A percentile compares a stretch with the other conserved stretches of the same genome.
phyloP scores from a whole-genome alignment of 2,797 vertebrate species.

The Molossus alvarezi region DNA sequence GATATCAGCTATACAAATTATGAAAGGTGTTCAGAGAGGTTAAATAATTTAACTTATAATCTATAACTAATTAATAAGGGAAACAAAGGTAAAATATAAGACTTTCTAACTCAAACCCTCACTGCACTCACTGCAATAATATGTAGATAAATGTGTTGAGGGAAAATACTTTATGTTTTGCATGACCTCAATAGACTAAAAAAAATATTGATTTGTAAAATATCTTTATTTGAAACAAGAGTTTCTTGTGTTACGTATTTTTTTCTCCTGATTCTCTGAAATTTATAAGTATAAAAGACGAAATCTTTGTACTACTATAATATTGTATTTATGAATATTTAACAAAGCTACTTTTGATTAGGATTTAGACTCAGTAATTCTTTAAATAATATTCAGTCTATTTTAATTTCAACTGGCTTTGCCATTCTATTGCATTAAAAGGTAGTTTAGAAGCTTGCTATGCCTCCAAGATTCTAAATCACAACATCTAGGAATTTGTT shows the following conservation, averaged over 20 bases:
- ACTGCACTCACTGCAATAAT: slow-evolving; percentile 9
- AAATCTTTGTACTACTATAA: slow-evolving; percentile 32
- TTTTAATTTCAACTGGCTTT: slow-evolving; percentile 63
- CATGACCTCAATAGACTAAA: slow-evolving; percentile 19
- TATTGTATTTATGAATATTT: slow-evolving; percentile 61
- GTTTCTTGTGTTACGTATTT: slow-evolving; percentile 35
- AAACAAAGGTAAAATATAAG: slow-evolving; percentile 43
- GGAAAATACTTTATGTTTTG: slow-evolving; percentile 47
- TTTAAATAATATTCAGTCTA: slow-evolving; percentile 61
- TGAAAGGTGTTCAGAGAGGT: background rate
- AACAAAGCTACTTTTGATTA: slow-evolving; percentile 63
- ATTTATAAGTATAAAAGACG: slow-evolving; percentile 18
- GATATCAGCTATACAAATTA: slow-evolving; percentile 53
- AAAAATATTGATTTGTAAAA: slow-evolving; percentile 43
- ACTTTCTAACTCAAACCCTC: background rate
- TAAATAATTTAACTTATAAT: slow-evolving; percentile 48
- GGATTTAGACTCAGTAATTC: slow-evolving; percentile 5
- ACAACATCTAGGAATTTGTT: background rate
- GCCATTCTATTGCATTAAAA: slow-evolving; percentile 23
- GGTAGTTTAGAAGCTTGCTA: background rate
- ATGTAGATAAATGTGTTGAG: background rate
- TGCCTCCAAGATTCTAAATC: slow-evolving; percentile 4
- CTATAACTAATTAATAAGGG: background rate
- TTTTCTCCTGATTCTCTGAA: slow-evolving; percentile 52
- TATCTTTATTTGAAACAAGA: slow-evolving; percentile 50